Evolutionary conservation across 2,888 invertebrate species (phyloP), one percentile per base, ranked within the genome.

Genomic region (Watsonalla binaria): DNA sequence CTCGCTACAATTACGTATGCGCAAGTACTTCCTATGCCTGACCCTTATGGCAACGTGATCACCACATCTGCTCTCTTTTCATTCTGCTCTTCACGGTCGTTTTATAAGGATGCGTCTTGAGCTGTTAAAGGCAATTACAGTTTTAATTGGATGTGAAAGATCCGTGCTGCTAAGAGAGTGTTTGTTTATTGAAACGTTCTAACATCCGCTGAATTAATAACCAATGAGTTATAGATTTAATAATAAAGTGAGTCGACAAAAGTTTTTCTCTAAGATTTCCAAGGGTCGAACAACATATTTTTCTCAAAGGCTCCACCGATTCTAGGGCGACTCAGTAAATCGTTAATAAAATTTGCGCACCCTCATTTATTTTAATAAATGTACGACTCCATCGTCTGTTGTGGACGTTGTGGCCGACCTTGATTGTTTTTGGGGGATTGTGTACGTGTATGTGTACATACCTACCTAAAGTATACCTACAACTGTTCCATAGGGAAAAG

Each of bases 1-100:
- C 78, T 86, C 77, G 81, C 78, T 80, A 74, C 86, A 89, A 89
- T 89, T 86, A 90, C 84, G 78, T 83, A 83, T 83, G 84, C 81
- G 80, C 24, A 24, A 24, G 24, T 71, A 84, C 86, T 86, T 89
- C 90, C 89, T 86, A 84, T 83, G 72, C 67, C 70, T 69, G 82
- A 82, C 82, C 84, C 84, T 75, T 75, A 59, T 53, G 55, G 62
- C 69, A 64, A 70, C 68, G 69, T 72, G 70, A 72, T 69, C 70
- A 69, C 62, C 73, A 74, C 86, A 87, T 84, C 84, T 85, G 86
- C 73, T 76, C 65, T 58, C 59, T 54, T 59, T 64, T 66, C 69
- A 75, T 81, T 78, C 78, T 74, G 61, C 58, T 69, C 66, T 72
- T 58, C 60, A 59, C 61, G 53, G 52, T 60, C 61, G 57, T 56